Conservation (phyloP, 2,113 vertebrate species). For the Rhodinocichla rosea region DNA sequence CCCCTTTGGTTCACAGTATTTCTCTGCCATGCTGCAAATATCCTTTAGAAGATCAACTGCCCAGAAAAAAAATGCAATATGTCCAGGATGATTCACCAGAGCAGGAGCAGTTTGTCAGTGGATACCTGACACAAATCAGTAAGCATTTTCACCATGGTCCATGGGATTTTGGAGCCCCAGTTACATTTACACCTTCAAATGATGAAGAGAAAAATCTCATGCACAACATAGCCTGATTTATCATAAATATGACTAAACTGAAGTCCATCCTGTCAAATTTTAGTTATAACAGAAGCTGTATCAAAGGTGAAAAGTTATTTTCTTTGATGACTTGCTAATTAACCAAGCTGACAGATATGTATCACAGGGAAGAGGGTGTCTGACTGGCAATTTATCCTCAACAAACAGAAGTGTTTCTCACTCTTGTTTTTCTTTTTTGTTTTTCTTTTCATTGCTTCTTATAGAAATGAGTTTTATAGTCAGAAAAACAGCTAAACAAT, state of each 20-base stretch:
- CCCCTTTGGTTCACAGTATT: neutral
- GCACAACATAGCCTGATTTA: neutral
- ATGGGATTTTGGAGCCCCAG: neutral
- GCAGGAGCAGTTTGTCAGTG: neutral
- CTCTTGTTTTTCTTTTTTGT: neutral
- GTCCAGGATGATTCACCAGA: neutral
- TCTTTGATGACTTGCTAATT: slow-evolving; percentile 36
- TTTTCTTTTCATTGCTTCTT: neutral
- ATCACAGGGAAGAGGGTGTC: neutral
- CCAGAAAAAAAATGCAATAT: neutral
- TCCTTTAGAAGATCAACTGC: neutral
- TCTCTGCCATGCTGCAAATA: neutral
- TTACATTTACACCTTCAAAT: neutral
- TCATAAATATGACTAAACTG: neutral
- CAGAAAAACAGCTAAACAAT: slow-evolving; percentile 13
- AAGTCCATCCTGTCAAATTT: neutral
- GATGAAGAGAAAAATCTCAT: neutral
- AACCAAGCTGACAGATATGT: neutral
- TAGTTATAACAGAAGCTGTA: neutral
- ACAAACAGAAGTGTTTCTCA: neutral
- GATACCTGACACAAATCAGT: neutral
- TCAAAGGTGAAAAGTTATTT: neutral
- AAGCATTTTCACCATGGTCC: neutral
- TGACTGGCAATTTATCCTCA: neutral
- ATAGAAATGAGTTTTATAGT: neutral